These are phyloP conservation scores for Nasonia giraulti DNA, from an alignment of 1,140 invertebrate genomes.

Conservation along the genomic window DNA sequence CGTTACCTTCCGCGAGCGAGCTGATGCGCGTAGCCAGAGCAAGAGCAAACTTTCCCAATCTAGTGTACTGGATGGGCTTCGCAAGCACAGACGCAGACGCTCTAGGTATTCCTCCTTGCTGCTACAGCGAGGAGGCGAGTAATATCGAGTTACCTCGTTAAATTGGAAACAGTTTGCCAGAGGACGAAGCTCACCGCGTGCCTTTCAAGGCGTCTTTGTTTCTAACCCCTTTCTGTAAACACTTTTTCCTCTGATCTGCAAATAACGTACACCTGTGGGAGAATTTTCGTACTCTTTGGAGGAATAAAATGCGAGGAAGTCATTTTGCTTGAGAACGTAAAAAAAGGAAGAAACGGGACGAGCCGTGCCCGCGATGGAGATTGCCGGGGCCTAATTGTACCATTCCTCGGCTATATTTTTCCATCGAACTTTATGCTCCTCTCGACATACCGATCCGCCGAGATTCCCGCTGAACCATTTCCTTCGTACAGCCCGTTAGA, in stretches of 20 bases:
- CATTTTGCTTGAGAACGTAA: neutral
- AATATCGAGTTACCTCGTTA: slow-evolving; percentile 70
- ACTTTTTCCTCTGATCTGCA: neutral
- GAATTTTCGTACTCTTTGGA: neutral
- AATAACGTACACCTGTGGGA: too few species aligned
- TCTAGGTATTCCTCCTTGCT: neutral
- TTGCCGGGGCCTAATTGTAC: neutral
- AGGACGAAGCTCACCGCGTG: neutral
- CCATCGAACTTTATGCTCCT: neutral
- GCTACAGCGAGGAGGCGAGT: slow-evolving; percentile 48
- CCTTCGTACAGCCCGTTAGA: neutral
- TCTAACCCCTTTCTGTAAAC: too few species aligned
- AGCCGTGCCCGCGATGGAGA: too few species aligned
- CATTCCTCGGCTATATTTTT: neutral
- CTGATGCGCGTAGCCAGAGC: neutral
- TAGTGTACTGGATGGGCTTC: slow-evolving; percentile 53
- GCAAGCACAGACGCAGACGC: neutral
- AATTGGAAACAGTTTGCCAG: slow-evolving; percentile 64
- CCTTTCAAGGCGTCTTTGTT: slow-evolving; percentile 11
- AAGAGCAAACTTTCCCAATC: slow-evolving; percentile 65
- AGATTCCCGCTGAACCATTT: slow-evolving; percentile 28
- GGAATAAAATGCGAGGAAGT: too few species aligned
- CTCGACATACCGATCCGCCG: neutral
- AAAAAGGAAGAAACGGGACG: too few species aligned
- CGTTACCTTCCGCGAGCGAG: slow-evolving; percentile 58